Percentiles rank a stretch among this genome's conserved stretches.
phyloP scores from a whole-genome alignment of 2,888 invertebrate genomes.

The Antitype chi region DNA sequence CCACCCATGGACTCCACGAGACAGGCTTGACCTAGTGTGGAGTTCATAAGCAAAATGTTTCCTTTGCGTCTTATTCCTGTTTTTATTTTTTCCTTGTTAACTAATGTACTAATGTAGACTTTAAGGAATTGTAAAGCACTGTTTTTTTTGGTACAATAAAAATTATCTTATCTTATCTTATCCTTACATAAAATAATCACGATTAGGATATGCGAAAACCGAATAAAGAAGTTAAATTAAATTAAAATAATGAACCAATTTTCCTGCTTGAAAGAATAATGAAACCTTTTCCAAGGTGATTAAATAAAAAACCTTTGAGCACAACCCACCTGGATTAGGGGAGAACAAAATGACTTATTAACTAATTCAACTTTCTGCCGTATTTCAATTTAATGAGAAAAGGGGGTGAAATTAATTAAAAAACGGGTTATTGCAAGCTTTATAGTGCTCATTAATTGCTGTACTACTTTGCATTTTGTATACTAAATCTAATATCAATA shows the following conservation, averaged over 20 bases:
- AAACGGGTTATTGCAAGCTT: neutral
- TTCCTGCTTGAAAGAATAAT: constrained; percentile 12
- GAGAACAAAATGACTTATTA: constrained; percentile 31
- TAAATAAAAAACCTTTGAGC: constrained; percentile 12
- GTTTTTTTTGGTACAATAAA: too few species aligned
- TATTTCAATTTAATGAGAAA: constrained; percentile 46
- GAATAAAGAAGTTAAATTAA: constrained; percentile 5
- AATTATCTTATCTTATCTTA: too few species aligned
- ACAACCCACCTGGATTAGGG: constrained; percentile 25
- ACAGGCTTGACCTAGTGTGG: too few species aligned
- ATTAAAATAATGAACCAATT: constrained; percentile 4
- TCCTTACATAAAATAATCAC: constrained; percentile 1
- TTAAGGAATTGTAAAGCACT: too few species aligned
- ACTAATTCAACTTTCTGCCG: constrained; percentile 45
- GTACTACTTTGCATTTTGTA: neutral
- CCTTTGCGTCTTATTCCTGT: too few species aligned
- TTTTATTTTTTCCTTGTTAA: too few species aligned
- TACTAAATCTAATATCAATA: constrained; percentile 17
- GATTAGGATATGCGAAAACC: neutral
- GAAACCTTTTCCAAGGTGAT: constrained; percentile 9
- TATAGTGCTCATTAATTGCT: neutral
- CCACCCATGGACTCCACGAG: too few species aligned
- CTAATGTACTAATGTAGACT: too few species aligned
- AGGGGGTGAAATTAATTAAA: constrained; percentile 27
- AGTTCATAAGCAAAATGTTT: too few species aligned